Base-by-base conservation (phyloP, 2,797 vertebrate species). In the Characodon lateralis region DNA sequence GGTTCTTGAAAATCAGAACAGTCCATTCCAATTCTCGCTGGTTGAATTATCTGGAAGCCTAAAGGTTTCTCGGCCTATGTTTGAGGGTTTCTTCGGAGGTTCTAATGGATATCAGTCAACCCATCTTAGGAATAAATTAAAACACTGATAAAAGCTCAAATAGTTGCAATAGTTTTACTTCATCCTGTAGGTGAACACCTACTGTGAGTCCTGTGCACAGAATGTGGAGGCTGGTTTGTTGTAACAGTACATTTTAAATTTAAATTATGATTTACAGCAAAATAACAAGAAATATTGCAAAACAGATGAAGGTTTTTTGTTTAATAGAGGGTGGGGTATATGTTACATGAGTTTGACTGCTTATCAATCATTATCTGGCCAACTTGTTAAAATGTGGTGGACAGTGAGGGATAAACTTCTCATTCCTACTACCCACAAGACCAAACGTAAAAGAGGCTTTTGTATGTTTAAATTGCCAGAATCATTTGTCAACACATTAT, bases 341-440 rank as follows among this genome's bases (percentile, higher is more conserved):
- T 1, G 59, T 31, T 35, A 18, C 5, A 31, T 14, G 26, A 28
- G 2, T n/a, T 0, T 59, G 58, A 48, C 50, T 51, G 50, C 50
- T 51, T 14, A 51, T 51, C 50, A 51, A 18, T 13, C 50, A 51
- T 51, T 51, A 13, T 53, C 51, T 53, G 18, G 20, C 5, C 51
- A 7, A 16, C 51, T 20, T 22, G 18, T 79, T 85, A 69, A 88
- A 90, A 78, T 24, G 78, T 53, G 71, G 55, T 74, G 77, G 74
- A 72, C 72, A 70, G 80, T 70, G 46, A 78, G 88, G 83, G 87
- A 89, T 81, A 83, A 90, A 78, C 78, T 71, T 78, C 76, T 85
- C 81, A 81, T 85, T 83, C 89, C 88, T 81, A 75, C 91, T 77
- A 87, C 87, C 88, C 88, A 86, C 84, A 88, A 87, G 85, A 87